A percentile compares a stretch with the other conserved stretches of the same genome.
Conservation (phyloP, 1,140 invertebrate species). For the Tetragonula clypearis region DNA sequence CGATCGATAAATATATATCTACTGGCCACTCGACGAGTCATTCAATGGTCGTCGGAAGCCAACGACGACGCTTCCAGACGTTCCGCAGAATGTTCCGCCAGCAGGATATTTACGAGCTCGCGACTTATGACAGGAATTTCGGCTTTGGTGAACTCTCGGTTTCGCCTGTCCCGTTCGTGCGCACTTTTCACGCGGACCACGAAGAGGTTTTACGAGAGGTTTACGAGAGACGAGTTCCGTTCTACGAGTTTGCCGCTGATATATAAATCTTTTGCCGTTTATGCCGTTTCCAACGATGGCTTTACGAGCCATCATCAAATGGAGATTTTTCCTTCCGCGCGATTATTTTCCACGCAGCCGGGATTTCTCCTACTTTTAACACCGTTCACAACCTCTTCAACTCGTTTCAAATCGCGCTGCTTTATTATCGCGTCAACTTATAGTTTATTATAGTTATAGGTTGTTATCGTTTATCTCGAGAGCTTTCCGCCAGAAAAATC, state of each 20-base stretch:
- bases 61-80: no score
- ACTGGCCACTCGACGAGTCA: not conserved
- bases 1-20: no score
- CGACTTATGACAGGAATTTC: not conserved
- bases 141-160: not conserved
- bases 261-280: conserved; percentile 23
- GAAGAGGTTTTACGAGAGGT: conserved; percentile 25
- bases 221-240: conserved; percentile 18
- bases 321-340: not conserved
- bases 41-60: not conserved
- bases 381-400: not conserved
- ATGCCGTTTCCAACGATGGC: not conserved
- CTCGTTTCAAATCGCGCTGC: no score
- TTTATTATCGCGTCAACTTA: no score
- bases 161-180: not conserved
- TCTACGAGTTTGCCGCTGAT: conserved; percentile 42
- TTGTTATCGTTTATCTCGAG: no score
- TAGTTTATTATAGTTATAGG: no score
- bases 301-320: conserved; percentile 49
- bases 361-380: not conserved
- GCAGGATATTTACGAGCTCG: not conserved
- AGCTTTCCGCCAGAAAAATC: no score
- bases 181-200: not conserved
- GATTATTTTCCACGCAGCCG: not conserved
- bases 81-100: not conserved